Conservation (phyloP, 2,113 vertebrate species). For the Malurus cyaneus region DNA sequence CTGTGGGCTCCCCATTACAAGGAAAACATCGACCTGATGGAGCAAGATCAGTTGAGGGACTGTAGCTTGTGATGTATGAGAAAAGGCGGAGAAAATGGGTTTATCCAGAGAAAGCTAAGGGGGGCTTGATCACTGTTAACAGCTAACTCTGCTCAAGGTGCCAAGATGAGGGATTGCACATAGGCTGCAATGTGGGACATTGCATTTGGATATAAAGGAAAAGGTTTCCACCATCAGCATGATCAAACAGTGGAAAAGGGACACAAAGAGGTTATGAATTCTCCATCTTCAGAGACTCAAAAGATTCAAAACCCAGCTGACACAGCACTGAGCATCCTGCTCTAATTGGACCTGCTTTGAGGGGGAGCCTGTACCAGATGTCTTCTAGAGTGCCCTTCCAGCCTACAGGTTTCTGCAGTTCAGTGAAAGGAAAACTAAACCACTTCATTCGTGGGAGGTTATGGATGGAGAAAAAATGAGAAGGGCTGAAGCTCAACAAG, state of each 20-base stretch:
- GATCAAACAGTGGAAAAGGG: neutral
- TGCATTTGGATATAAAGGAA: neutral
- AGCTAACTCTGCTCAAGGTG: neutral
- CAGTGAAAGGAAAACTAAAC: neutral
- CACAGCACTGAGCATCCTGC: neutral
- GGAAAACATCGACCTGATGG: neutral
- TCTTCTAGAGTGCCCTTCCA: neutral
- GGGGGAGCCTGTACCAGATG: neutral
- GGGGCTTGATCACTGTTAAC: neutral
- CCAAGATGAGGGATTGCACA: neutral
- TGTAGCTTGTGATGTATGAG: neutral
- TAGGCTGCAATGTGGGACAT: neutral
- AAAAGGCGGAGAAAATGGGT: neutral
- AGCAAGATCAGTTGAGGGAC: neutral
- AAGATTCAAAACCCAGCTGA: neutral
- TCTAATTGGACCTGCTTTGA: neutral
- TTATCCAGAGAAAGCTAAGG: neutral
- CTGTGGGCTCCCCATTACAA: neutral
- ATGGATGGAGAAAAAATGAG: neutral
- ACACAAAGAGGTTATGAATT: neutral
- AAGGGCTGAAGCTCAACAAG: neutral
- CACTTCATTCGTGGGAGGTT: neutral
- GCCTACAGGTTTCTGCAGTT: neutral
- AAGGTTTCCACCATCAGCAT: fast-evolving
- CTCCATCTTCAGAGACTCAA: neutral